phyloP scores from a whole-genome alignment of 2,113 vertebrate species.

The Canis aureus region DNA sequence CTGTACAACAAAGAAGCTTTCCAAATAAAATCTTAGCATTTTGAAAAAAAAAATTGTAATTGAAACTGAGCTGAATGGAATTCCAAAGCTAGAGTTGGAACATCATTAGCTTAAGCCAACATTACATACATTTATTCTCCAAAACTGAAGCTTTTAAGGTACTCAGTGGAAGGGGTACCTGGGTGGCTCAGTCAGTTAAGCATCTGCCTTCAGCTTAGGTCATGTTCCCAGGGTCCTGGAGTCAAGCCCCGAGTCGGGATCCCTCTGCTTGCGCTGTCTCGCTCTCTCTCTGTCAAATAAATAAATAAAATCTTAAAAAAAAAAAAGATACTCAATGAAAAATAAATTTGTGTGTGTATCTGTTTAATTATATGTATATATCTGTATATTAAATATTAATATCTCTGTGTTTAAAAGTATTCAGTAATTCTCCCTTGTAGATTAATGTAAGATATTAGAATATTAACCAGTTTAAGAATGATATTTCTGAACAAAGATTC shows the following conservation, averaged over 20 bases:
- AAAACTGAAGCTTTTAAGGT: not conserved
- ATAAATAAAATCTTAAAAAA: too few species aligned
- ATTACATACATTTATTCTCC: not conserved
- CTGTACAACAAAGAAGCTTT: constrained; percentile 92
- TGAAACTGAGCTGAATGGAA: not conserved
- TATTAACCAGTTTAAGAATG: not conserved
- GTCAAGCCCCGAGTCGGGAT: too few species aligned
- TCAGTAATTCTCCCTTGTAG: not conserved
- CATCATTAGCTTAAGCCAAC: not conserved
- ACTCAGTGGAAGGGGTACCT: too few species aligned
- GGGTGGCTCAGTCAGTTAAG: too few species aligned
- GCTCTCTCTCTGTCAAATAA: too few species aligned
- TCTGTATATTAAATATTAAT: not conserved
- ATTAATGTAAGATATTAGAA: not conserved
- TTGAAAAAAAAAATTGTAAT: not conserved
- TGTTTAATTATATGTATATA: not conserved
- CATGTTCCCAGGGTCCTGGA: too few species aligned
- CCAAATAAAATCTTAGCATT: constrained; percentile 97
- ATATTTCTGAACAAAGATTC: not conserved
- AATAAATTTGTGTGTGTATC: not conserved
- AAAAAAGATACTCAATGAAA: not conserved
- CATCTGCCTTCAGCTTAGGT: too few species aligned
- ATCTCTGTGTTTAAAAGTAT: not conserved
- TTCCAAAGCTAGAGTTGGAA: not conserved
- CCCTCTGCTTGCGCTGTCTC: too few species aligned